Conservation (phyloP, 2,797 vertebrate genomes). For the Chelonia mydas region DNA sequence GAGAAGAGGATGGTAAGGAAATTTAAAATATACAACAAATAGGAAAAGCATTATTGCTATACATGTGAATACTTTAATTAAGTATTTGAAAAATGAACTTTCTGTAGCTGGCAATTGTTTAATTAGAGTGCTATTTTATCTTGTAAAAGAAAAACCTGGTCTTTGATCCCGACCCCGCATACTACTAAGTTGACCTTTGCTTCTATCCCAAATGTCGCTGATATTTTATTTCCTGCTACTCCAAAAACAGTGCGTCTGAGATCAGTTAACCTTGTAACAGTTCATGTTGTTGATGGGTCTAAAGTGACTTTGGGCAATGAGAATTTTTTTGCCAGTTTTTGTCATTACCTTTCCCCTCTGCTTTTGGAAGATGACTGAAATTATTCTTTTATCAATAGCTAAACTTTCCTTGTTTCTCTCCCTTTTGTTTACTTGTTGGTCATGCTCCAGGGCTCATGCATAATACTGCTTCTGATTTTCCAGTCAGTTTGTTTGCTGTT, state of each 20-base stretch:
- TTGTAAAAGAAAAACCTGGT: not conserved
- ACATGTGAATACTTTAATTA: not conserved
- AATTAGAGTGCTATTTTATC: not conserved
- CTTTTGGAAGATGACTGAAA: slow-evolving; percentile 28
- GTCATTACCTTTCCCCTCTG: slow-evolving; percentile 37
- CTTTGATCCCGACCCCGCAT: not conserved
- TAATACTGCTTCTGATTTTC: slow-evolving; percentile 21
- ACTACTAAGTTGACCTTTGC: not conserved
- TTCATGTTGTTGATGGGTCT: slow-evolving; percentile 74
- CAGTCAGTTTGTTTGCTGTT: not conserved
- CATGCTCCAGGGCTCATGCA: slow-evolving; percentile 12
- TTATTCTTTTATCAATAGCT: slow-evolving; percentile 20
- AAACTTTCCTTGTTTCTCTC: not conserved
- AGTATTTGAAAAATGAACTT: not conserved
- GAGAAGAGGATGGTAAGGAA: not conserved
- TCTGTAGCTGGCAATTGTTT: not conserved
- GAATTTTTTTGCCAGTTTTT: slow-evolving; percentile 39
- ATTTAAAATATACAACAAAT: not conserved
- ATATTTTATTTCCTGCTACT: slow-evolving; percentile 73
- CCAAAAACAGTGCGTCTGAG: slow-evolving; percentile 64
- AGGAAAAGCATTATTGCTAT: not conserved
- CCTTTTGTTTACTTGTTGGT: not conserved
- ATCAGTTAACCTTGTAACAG: slow-evolving; percentile 73
- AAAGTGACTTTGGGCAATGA: slow-evolving; percentile 72
- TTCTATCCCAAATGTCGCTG: not conserved